These are phyloP conservation scores for Noctua janthe DNA, from an alignment of 2,888 invertebrate species.

Conservation along the genomic window DNA sequence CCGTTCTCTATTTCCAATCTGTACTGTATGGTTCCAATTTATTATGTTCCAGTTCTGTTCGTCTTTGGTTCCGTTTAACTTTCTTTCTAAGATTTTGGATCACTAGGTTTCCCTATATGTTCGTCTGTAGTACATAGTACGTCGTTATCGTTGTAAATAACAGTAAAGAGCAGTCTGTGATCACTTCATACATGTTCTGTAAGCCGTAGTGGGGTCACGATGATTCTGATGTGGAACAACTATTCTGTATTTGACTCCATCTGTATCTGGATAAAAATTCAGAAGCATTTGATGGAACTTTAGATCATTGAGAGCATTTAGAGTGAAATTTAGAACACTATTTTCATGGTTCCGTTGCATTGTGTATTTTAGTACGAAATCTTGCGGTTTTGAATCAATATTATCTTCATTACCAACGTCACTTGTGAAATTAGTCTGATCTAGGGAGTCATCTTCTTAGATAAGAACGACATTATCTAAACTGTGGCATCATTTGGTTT, in stretches of 20 bases:
- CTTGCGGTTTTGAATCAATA: too few species aligned
- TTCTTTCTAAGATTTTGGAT: background rate
- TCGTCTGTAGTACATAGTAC: slow-evolving; percentile 14
- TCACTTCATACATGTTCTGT: slow-evolving; percentile 66
- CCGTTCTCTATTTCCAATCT: background rate
- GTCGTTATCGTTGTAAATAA: slow-evolving; percentile 49
- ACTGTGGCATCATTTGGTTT: background rate
- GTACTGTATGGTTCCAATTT: background rate
- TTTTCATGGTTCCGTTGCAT: background rate
- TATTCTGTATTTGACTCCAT: background rate
- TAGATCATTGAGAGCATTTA: background rate
- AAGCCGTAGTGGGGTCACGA: slow-evolving; percentile 63
- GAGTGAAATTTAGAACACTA: background rate
- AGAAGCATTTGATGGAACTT: background rate
- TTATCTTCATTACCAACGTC: background rate
- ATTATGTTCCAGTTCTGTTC: background rate
- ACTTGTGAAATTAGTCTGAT: background rate
- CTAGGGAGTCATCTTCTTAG: background rate
- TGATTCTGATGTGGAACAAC: slow-evolving; percentile 56
- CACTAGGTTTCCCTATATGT: background rate
- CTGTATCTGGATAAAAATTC: background rate
- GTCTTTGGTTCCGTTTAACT: background rate
- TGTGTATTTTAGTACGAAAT: background rate
- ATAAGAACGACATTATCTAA: background rate
- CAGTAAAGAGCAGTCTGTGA: slow-evolving; percentile 71